Base-by-base conservation (phyloP, 2,888 invertebrate genomes). In the Temnothorax ravouxi region DNA sequence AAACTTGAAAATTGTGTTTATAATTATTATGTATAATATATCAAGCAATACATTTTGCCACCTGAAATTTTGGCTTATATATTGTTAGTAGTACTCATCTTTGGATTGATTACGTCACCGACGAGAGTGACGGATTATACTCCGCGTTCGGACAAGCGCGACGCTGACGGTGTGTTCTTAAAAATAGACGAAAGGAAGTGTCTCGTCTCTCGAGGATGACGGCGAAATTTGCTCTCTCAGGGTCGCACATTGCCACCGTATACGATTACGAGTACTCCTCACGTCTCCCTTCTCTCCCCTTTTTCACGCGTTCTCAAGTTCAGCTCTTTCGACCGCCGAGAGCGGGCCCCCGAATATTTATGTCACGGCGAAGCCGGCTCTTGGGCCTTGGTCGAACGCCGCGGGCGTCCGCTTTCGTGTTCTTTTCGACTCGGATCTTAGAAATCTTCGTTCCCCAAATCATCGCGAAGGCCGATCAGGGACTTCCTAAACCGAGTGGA, bases 301-400 rank as follows among this genome's bases (percentile, higher is more conserved):
- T 79, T 80, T 56, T 80, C 59, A 34, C 38, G 52, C 54, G 41
- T 34, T 66, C 72, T 67, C 88, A 80, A 84, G 88, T 84, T 86
- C 84, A 61, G 18, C 41, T 61, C 66, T 77, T 69, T 72, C 83
- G 83, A 18, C 9, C 72, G 80, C 13, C 84, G 85, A 86, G 87
- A 86, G 66, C 84, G 83, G 83, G 69, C n/a, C 80, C 87, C 86
- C 87, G 84, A 87, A 91, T 92, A 94, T 93, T 93, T 94, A 92
- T 94, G 94, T 94, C 94, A 94, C 91, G 94, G 93, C 76, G 83
- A 94, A 92, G 91, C 88, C 91, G 91, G 88, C 88, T 88, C 81
- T 5, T 34, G 91, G 91, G 86, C 94, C 94, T 94, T 94, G 93
- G 91, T 92, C 91, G 88, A 85, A 77, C 84, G 90, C 91, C 91